Conservation (phyloP, 1,140 invertebrate species). For the Ooceraea biroi region DNA sequence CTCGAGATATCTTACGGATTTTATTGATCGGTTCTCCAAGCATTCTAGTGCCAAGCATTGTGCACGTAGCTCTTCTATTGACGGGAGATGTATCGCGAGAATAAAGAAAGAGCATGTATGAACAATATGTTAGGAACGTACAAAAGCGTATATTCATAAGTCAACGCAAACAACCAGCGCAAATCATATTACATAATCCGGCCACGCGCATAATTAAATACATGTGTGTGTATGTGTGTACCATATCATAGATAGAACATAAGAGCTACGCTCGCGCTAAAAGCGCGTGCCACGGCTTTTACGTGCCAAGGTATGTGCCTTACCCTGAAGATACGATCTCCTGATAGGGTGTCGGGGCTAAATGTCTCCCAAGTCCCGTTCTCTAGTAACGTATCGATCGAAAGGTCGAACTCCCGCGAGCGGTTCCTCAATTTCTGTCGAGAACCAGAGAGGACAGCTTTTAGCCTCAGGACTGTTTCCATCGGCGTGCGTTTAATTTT, state of each 20-base stretch:
- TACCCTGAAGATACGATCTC: conserved; percentile 87
- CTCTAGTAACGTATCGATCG: conserved; percentile 87
- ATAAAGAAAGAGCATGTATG: conserved; percentile 20
- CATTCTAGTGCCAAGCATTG: neutral
- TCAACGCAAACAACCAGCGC: conserved; percentile 63
- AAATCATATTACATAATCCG: conserved; percentile 46
- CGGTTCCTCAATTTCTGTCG: conserved; percentile 86
- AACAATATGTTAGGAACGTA: conserved; percentile 46
- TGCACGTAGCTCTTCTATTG: conserved; percentile 40
- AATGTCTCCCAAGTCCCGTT: conserved; percentile 89
- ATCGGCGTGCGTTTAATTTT: conserved; percentile 45
- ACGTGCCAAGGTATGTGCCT: conserved; percentile 77
- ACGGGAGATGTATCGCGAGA: conserved; percentile 26
- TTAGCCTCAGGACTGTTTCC: conserved; percentile 69
- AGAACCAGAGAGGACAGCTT: conserved; percentile 83
- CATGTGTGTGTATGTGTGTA: neutral
- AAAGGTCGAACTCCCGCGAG: conserved; percentile 85
- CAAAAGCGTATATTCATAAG: conserved; percentile 58
- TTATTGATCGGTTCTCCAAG: neutral
- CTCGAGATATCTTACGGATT: no score
- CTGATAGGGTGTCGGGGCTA: conserved; percentile 86
- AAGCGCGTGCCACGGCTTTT: conserved; percentile 46
- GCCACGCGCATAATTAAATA: conserved; percentile 56
- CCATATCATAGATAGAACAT: neutral
- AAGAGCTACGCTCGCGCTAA: conserved; percentile 55